Conservation (phyloP, 2,113 vertebrate genomes). For the Salvelinus namaycush region DNA sequence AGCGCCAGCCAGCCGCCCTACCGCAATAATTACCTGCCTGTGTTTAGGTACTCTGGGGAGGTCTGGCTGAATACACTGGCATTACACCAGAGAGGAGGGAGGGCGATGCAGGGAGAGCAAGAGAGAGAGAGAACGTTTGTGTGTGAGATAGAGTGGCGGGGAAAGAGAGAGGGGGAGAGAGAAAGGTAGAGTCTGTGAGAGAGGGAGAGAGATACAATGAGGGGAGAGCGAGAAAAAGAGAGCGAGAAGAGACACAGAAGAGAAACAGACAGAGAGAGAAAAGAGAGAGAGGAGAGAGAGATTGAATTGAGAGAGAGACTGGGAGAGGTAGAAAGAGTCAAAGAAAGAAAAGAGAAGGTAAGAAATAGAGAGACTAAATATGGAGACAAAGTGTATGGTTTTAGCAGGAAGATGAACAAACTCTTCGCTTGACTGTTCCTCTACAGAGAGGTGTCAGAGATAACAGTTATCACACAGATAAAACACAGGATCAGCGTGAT, state of each 20-base stretch:
- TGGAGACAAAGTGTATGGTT: not conserved
- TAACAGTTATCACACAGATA: not conserved
- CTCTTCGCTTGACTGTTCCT: not conserved
- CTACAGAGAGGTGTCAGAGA: not conserved
- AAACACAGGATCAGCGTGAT: not conserved
- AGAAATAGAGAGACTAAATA: not conserved
- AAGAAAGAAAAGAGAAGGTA: not conserved
- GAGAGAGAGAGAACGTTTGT: not conserved
- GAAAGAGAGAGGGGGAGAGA: conserved; percentile 32
- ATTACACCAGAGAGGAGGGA: conserved; percentile 31
- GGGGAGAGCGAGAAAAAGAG: not conserved
- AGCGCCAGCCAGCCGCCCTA: conserved; percentile 42
- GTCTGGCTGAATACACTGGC: conserved; percentile 59
- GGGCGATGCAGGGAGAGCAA: not conserved
- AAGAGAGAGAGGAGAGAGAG: not conserved
- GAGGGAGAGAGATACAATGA: conserved; percentile 15
- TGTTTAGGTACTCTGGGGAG: conserved; percentile 69
- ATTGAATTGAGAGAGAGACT: not conserved
- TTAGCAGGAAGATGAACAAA: not conserved
- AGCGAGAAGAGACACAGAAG: not conserved
- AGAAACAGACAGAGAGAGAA: conserved; percentile 2
- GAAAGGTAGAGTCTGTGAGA: not conserved
- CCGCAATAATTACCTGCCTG: conserved; percentile 60
- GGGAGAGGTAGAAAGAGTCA: conserved; percentile 30
- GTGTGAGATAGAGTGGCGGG: not conserved